Evolutionary conservation across 2,797 vertebrate genomes (phyloP).

Genomic region (Valencia hispanica): DNA sequence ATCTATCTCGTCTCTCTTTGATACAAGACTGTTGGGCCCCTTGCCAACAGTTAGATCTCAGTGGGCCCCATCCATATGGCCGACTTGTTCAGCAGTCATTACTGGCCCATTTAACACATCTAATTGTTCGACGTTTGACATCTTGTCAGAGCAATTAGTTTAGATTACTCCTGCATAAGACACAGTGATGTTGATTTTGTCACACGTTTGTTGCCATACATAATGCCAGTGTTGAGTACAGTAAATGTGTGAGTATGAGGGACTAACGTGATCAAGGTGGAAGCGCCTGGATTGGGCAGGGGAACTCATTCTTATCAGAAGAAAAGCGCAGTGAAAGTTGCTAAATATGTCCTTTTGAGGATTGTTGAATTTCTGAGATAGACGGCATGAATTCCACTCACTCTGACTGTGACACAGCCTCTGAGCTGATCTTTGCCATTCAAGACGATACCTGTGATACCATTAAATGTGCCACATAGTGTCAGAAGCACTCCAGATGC

Average conservation of each 20-base stretch:
- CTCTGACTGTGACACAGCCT: not conserved
- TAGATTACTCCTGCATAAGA: slow-evolving; percentile 52
- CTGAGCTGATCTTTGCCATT: slow-evolving; percentile 6
- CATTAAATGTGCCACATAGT: slow-evolving; percentile 2
- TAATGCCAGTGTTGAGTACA: not conserved
- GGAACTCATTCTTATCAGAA: not conserved
- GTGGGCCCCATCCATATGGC: slow-evolving; percentile 66
- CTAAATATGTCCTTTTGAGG: not conserved
- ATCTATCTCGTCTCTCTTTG: slow-evolving; percentile 20
- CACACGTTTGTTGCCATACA: slow-evolving; percentile 18
- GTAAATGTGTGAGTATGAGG: not conserved
- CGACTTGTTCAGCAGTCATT: slow-evolving; percentile 66
- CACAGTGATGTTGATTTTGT: slow-evolving; percentile 39
- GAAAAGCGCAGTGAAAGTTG: not conserved
- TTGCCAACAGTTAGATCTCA: slow-evolving; percentile 71
- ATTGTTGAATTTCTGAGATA: not conserved
- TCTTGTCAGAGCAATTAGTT: slow-evolving; percentile 69
- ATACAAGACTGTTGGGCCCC: slow-evolving; percentile 52
- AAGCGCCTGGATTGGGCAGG: not conserved
- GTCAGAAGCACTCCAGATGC: not conserved
- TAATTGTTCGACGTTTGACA: slow-evolving; percentile 75
- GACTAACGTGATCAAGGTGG: not conserved
- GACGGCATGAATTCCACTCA: not conserved
- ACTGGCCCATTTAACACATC: slow-evolving; percentile 68
- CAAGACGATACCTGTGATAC: slow-evolving; percentile 7